Evolutionary conservation across 2,113 vertebrate genomes (phyloP).

Genomic region (Cyprinodon variegatus): DNA sequence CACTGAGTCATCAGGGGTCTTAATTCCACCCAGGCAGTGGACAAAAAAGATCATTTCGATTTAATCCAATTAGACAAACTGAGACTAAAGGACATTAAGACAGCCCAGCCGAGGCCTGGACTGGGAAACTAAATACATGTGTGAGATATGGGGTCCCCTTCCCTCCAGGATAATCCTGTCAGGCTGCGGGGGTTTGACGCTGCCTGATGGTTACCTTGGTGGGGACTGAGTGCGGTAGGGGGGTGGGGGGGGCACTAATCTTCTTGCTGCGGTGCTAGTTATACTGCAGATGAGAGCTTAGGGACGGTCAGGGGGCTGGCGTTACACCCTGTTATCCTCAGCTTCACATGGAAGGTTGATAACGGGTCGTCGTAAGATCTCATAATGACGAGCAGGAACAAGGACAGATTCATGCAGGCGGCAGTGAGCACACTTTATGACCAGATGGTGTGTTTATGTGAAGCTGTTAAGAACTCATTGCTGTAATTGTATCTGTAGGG

Average conservation of each 20-base stretch:
- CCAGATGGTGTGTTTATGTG: neutral
- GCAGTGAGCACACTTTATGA: constrained; percentile 10
- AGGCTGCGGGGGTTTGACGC: constrained; percentile 75
- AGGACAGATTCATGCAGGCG: constrained; percentile 1
- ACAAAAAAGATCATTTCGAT: constrained; percentile 41
- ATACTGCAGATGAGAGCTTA: constrained; percentile 77
- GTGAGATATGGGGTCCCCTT: constrained; percentile 68
- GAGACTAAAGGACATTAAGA: constrained; percentile 20
- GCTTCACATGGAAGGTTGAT: constrained; percentile 45
- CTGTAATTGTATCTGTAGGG: constrained; percentile 38
- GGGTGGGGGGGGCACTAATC: constrained; percentile 66
- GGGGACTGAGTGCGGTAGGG: constrained; percentile 55
- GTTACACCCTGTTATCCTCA: constrained; percentile 46
- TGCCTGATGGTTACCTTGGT: constrained; percentile 71
- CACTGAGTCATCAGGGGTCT: constrained; percentile 14
- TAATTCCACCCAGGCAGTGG: neutral
- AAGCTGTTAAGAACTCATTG: constrained; percentile 20
- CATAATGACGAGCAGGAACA: constrained; percentile 28
- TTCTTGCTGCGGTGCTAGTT: constrained; percentile 75
- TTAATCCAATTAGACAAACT: constrained; percentile 63
- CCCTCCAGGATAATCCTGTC: constrained; percentile 77
- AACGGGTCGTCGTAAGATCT: constrained; percentile 25
- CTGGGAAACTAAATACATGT: constrained; percentile 53
- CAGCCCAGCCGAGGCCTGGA: constrained; percentile 38
- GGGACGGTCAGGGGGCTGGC: constrained; percentile 45